These are phyloP conservation scores for human DNA, from an alignment of 2,113 vertebrate species.

Conservation along the genomic window DNA sequence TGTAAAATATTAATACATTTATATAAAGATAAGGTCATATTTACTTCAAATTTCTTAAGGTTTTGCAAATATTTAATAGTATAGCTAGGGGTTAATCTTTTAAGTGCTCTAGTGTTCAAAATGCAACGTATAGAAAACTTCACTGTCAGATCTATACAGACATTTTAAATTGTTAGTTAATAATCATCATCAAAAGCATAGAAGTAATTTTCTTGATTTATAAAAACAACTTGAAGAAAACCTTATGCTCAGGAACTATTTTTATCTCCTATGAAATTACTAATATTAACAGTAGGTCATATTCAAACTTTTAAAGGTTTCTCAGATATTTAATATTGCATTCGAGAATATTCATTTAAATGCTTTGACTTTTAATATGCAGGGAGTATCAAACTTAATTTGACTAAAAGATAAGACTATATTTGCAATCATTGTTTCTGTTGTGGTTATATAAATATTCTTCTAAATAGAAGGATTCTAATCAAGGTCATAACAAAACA, in stretches of 20 bases:
- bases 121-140: background rate
- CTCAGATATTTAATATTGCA: background rate
- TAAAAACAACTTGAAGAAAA: background rate
- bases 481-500: background rate
- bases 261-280: background rate
- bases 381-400: background rate
- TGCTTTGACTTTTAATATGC: conserved; percentile 12
- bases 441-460: conserved; percentile 16
- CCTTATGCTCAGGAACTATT: background rate
- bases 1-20: background rate
- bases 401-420: background rate
- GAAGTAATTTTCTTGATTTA: background rate
- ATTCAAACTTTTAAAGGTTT: conserved; percentile 21
- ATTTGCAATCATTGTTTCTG: background rate
- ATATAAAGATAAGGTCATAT: background rate
- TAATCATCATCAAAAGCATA: background rate
- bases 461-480: background rate
- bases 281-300: background rate
- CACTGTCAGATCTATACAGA: background rate
- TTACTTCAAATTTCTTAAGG: background rate
- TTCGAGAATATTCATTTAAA: conserved; percentile 7
- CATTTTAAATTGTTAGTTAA: conserved; percentile 21
- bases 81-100: background rate
- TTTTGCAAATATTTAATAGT: background rate
- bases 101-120: conserved; percentile 13